Evolutionary conservation across 2,113 vertebrate genomes (phyloP).

Genomic region (Chinchilla lanigera): DNA sequence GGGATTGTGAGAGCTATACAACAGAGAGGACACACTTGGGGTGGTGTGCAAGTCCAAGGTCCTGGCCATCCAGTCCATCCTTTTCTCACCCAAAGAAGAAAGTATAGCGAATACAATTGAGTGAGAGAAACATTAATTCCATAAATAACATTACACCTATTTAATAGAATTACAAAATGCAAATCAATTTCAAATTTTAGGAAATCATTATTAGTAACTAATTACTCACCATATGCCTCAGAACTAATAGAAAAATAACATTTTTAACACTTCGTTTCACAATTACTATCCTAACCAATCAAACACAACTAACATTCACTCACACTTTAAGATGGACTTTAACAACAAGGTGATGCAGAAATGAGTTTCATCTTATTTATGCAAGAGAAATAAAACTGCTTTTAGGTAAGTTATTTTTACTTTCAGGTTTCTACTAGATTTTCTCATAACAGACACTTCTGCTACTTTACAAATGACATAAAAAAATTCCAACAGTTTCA

Average conservation of each 20-base stretch:
- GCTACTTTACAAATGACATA: background rate
- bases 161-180: background rate
- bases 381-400: background rate
- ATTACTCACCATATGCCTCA: background rate
- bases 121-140: background rate
- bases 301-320: slow-evolving; percentile 33
- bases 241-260: background rate
- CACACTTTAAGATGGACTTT: slow-evolving; percentile 51
- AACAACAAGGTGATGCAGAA: background rate
- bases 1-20: background rate
- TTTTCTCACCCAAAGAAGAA: background rate
- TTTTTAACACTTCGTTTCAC: background rate
- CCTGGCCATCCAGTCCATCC: background rate
- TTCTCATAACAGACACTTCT: background rate
- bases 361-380: background rate
- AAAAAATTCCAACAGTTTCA: background rate
- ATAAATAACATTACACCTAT: background rate
- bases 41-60: background rate
- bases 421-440: slow-evolving; percentile 2
- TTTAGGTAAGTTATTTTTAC: background rate
- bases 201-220: background rate
- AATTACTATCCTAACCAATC: background rate
- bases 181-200: background rate
- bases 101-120: background rate
- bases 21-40: too few relatives aligned